These are phyloP conservation scores for Neopelma chrysocephalum DNA, from an alignment of 2,797 vertebrate genomes.

Conservation along the genomic window DNA sequence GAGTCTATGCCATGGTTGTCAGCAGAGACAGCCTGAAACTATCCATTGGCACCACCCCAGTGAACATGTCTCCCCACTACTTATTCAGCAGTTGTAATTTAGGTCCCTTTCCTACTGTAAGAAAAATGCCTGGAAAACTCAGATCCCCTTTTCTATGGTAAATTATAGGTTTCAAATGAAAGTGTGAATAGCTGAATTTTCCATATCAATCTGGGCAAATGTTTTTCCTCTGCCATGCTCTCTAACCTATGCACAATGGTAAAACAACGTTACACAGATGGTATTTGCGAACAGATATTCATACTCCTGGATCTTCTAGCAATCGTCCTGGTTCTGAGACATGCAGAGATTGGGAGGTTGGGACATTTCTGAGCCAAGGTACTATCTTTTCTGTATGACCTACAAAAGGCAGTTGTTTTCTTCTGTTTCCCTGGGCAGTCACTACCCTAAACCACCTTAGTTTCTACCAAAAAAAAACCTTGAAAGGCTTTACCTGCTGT, in stretches of 20 bases:
- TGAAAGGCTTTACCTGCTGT: not conserved
- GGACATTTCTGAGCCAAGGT: not conserved
- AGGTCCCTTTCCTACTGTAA: not conserved
- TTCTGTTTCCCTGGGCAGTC: not conserved
- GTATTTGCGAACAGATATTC: not conserved
- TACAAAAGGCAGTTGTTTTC: not conserved
- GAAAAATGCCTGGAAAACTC: not conserved
- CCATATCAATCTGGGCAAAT: not conserved
- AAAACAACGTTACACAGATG: not conserved
- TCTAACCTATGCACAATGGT: not conserved
- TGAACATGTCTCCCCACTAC: not conserved
- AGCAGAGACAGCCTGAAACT: not conserved
- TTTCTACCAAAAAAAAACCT: not conserved
- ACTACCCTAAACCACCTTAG: not conserved
- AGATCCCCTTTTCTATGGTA: not conserved
- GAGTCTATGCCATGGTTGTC: not conserved
- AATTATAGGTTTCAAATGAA: not conserved
- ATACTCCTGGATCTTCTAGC: no score
- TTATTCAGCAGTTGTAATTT: not conserved
- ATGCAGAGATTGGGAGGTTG: fast-evolving
- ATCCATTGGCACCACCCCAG: not conserved
- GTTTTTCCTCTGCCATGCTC: not conserved
- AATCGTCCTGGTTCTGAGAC: not conserved
- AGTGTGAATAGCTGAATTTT: not conserved
- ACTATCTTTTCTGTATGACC: not conserved